phyloP scores from a whole-genome alignment of 2,888 invertebrate genomes.

The Nephrotoma appendiculata region DNA sequence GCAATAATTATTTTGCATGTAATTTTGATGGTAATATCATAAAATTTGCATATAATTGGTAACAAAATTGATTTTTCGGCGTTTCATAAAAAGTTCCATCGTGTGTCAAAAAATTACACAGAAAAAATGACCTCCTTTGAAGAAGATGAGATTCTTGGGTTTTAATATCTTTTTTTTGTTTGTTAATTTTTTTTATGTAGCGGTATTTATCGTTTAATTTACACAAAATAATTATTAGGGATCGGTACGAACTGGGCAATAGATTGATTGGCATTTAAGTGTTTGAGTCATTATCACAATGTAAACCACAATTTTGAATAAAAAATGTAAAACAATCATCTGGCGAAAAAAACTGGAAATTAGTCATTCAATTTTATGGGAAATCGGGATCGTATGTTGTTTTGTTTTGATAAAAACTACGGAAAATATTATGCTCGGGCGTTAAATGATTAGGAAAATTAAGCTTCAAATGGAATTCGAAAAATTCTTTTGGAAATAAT shows the following conservation, averaged over 20 bases:
- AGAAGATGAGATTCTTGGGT: neutral
- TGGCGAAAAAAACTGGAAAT: neutral
- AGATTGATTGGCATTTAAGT: neutral
- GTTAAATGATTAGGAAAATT: neutral
- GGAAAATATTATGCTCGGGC: neutral
- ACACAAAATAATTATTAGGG: neutral
- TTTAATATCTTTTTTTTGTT: neutral
- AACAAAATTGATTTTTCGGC: neutral
- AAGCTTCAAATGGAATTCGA: neutral
- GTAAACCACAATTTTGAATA: neutral
- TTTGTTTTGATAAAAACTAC: neutral
- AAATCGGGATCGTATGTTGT: neutral
- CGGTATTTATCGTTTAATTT: neutral
- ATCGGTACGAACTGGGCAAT: neutral
- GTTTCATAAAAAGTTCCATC: neutral
- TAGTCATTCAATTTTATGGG: neutral
- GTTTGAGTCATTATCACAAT: neutral
- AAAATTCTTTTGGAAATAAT: neutral
- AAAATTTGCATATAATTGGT: neutral
- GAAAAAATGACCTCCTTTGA: slow-evolving; percentile 3
- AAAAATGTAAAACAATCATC: neutral
- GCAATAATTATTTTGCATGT: neutral
- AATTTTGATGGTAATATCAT: neutral
- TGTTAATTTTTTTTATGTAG: neutral
- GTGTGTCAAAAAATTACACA: slow-evolving; percentile 1